Evolutionary conservation across 2,797 vertebrate genomes (phyloP), one percentile per base, ranked within the genome.

Genomic region (Cottoperca gobio): DNA sequence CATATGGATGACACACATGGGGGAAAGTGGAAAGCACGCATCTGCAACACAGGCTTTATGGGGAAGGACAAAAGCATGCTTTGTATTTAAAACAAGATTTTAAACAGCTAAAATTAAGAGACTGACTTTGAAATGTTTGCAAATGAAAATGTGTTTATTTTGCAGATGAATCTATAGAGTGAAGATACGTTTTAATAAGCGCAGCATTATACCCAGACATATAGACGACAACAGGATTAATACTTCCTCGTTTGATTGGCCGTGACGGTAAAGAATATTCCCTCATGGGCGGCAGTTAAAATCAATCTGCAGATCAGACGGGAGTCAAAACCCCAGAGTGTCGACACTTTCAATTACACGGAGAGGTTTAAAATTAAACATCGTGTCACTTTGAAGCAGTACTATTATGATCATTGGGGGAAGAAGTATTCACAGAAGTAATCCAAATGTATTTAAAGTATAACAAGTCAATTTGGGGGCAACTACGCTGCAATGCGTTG

Each of bases 1-100:
- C 81, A 69, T 64, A 82, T 65, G 59, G 76, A 82, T 35, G 85
- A 71, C 70, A 76, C 57, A 10, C 14, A 24, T 10, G 4, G 16
- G 59, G 78, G 58, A 81, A 79, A 83, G 62, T 84, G 70, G 60
- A 76, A 76, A 68, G 54, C 16, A n/a, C 48, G 5, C 64, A 50
- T 66, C 57, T 67, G 66, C 62, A 45, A 67, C 73, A 33, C 8
- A 33, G 2, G 31, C n/a, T n/a, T n/a, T n/a, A n/a, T n/a, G n/a
- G n/a, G 31, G 31, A 33, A 33, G 31, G 8, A 31, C 4, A 33
- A 31, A 33, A 8, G 6, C 8, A 33, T 31, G 31, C 31, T 31
- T 31, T 8, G 31, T 33, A 31, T 33, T 31, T 33, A 7, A 6
- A 33, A 31, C 31, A 33, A 33, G 33, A 31, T 31, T 33, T 24